Evolutionary conservation across 2,888 invertebrate genomes (phyloP).

Genomic region (Rhaphigaster nebulosa): DNA sequence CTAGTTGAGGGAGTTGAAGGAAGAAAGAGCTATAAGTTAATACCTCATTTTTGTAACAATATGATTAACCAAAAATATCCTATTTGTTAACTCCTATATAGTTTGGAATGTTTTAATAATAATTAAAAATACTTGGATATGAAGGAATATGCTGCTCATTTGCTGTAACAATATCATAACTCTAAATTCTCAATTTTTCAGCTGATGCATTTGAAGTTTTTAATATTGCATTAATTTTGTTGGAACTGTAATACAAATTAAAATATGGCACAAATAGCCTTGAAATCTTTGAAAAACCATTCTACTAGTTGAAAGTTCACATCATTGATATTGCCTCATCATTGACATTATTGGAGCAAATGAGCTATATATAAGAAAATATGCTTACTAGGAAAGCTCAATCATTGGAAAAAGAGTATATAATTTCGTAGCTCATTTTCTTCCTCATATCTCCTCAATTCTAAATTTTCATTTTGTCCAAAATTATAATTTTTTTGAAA

Average conservation of each 20-base stretch:
- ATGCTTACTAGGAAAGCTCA: background rate
- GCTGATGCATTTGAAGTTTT: too few species aligned
- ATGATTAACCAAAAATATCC: background rate
- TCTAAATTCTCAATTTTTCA: too few species aligned
- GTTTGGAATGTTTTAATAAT: background rate
- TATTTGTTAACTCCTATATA: background rate
- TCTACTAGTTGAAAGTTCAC: too few species aligned
- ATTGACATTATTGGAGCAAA: too few species aligned
- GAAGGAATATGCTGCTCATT: background rate
- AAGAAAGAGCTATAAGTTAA: background rate
- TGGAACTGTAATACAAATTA: too few species aligned
- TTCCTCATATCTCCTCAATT: background rate
- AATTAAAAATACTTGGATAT: background rate
- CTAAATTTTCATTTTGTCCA: background rate
- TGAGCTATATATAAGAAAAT: too few species aligned
- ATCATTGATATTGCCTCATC: too few species aligned
- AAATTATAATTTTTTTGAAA: background rate
- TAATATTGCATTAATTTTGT: too few species aligned
- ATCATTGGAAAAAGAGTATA: background rate
- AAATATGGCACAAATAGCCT: too few species aligned
- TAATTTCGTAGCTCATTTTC: background rate
- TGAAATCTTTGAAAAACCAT: too few species aligned
- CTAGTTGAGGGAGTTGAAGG: background rate
- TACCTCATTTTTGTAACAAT: background rate
- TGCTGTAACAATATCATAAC: too few species aligned